Percentiles rank a stretch among this genome's conserved stretches.
Conservation (phyloP, 2,797 vertebrate genomes). For the Etheostoma nigrum region DNA sequence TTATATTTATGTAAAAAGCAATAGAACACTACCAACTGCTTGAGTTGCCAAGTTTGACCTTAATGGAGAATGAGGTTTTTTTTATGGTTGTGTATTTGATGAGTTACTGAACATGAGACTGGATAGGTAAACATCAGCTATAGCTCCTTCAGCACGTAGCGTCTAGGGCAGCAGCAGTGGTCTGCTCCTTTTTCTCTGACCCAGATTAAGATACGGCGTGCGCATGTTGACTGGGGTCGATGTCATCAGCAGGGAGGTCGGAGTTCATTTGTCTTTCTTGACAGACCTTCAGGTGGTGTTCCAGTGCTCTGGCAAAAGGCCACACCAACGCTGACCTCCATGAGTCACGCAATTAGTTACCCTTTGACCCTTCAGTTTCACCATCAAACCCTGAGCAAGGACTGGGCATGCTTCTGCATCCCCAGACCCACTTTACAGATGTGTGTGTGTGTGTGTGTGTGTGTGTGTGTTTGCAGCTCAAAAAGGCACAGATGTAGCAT, state of each 20-base stretch:
- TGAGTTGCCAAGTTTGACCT: conserved; percentile 2
- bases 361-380: conserved; percentile 78
- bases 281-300: conserved; percentile 75
- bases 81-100: conserved; percentile 27
- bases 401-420: conserved; percentile 79
- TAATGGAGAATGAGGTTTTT: not conserved
- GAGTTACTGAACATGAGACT: conserved; percentile 24
- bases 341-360: conserved; percentile 81
- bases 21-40: not conserved
- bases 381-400: conserved; percentile 70
- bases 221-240: conserved; percentile 61
- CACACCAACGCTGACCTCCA: conserved; percentile 74
- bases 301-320: conserved; percentile 63
- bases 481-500: conserved; percentile 22
- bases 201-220: conserved; percentile 68
- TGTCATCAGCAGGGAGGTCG: conserved; percentile 73
- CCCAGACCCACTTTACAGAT: conserved; percentile 62
- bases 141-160: conserved; percentile 27
- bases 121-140: conserved; percentile 44
- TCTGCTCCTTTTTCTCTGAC: conserved; percentile 49
- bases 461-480: conserved; percentile 20
- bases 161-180: conserved; percentile 18
- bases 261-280: conserved; percentile 81
- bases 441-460: conserved; percentile 23
- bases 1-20: conserved; percentile 10